Evolutionary conservation across 2,888 invertebrate genomes (phyloP).

Genomic region (Plebejus argus): DNA sequence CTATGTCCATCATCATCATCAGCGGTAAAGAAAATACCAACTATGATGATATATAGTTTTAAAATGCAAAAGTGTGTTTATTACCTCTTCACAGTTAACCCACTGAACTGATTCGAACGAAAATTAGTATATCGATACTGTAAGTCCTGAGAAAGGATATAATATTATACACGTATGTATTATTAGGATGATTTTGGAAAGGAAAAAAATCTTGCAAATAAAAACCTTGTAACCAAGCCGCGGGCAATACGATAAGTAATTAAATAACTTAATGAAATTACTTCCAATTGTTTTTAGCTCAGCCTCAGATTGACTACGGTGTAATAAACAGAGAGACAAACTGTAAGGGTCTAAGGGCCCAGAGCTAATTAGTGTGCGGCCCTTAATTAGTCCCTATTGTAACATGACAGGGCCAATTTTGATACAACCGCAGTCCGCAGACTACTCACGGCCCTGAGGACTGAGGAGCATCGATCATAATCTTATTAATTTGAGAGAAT

Average conservation of each 20-base stretch:
- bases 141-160: no score
- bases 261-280: conserved; percentile 21
- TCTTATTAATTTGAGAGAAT: not conserved
- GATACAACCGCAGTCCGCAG: conserved; percentile 56
- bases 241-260: not conserved
- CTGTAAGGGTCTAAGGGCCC: conserved; percentile 59
- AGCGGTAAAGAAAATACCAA: not conserved
- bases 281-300: not conserved
- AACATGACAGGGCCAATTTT: conserved; percentile 72
- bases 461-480: conserved; percentile 31
- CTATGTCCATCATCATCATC: conserved; percentile 27
- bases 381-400: conserved; percentile 79
- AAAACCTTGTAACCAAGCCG: no score
- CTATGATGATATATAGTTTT: not conserved
- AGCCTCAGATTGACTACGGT: not conserved
- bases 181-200: no score
- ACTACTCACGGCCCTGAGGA: conserved; percentile 53
- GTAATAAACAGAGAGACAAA: conserved; percentile 53
- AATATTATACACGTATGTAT: no score
- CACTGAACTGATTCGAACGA: no score
- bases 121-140: no score
- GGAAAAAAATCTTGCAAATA: no score
- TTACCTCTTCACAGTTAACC: no score
- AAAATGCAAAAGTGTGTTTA: not conserved
- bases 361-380: conserved; percentile 69